Evolutionary conservation across 2,113 vertebrate species (phyloP).

Genomic region (Synodontis membranacea): DNA sequence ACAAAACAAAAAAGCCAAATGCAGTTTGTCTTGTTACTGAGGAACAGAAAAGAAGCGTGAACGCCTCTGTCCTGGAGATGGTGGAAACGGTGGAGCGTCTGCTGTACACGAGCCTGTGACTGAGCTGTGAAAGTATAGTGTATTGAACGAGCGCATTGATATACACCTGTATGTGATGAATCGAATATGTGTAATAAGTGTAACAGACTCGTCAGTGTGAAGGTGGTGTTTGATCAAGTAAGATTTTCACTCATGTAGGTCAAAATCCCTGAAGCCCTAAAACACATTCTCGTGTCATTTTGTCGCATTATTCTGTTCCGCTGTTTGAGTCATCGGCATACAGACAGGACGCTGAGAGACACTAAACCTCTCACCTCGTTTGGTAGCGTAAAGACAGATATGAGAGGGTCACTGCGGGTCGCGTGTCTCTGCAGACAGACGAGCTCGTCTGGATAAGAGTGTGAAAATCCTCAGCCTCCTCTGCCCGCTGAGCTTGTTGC

Average conservation of each 20-base stretch:
- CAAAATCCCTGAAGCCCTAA: slow-evolving; percentile 8
- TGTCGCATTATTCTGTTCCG: slow-evolving; percentile 15
- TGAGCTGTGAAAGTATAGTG: not conserved
- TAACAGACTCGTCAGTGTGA: not conserved
- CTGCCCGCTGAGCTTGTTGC: slow-evolving; percentile 52
- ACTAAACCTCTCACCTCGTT: slow-evolving; percentile 20
- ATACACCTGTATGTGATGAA: not conserved
- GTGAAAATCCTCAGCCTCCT: slow-evolving; percentile 56
- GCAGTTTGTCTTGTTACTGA: no score
- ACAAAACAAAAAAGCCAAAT: no score
- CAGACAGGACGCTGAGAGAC: slow-evolving; percentile 32
- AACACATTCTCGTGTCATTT: slow-evolving; percentile 26
- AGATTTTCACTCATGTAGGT: not conserved
- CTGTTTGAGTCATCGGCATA: slow-evolving; percentile 19
- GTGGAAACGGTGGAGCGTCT: not conserved
- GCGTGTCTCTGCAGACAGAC: slow-evolving; percentile 51
- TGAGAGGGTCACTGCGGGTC: slow-evolving; percentile 48
- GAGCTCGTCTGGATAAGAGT: slow-evolving; percentile 51
- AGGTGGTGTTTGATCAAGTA: not conserved
- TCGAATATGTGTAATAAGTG: not conserved
- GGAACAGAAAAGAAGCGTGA: not conserved
- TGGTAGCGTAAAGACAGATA: slow-evolving; percentile 11
- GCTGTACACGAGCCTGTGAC: not conserved
- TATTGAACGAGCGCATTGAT: not conserved
- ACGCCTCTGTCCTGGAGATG: not conserved